A percentile compares a stretch with the other conserved stretches of the same genome.
Evolutionary conservation across 1,140 invertebrate genomes (phyloP).

Genomic region (Telenomus remus): DNA sequence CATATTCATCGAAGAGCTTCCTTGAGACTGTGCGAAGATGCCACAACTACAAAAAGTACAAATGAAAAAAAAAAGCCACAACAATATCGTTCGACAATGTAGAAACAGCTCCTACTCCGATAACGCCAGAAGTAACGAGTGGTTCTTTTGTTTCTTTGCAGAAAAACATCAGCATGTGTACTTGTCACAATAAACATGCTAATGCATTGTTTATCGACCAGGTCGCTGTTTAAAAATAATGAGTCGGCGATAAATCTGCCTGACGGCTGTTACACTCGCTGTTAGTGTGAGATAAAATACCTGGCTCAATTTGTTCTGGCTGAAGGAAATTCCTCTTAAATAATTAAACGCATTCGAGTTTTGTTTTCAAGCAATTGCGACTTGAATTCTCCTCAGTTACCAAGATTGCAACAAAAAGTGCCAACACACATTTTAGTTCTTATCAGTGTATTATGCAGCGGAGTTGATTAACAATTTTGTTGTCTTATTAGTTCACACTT

Average conservation of each 20-base stretch:
- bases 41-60: constrained; percentile 33
- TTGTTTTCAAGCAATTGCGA: too few species aligned
- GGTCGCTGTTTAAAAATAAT: background rate
- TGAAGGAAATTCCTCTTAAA: background rate
- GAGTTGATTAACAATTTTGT: too few species aligned
- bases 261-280: background rate
- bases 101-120: constrained; percentile 1
- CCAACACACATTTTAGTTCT: too few species aligned
- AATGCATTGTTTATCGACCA: constrained; percentile 19
- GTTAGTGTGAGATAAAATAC: background rate
- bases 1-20: constrained; percentile 39
- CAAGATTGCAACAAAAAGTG: too few species aligned
- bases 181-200: constrained; percentile 31
- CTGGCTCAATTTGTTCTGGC: background rate
- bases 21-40: constrained; percentile 22
- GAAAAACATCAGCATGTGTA: constrained; percentile 1
- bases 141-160: constrained; percentile 19
- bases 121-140: constrained; percentile 31
- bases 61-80: constrained; percentile 12
- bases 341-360: too few species aligned
- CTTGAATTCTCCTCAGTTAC: too few species aligned
- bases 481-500: too few species aligned
- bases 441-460: too few species aligned
- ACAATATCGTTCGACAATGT: background rate
- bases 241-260: background rate